Percentiles rank a stretch among this genome's conserved stretches.
Evolutionary conservation across 2,888 invertebrate genomes (phyloP).

Genomic region (Plebejus anna): DNA sequence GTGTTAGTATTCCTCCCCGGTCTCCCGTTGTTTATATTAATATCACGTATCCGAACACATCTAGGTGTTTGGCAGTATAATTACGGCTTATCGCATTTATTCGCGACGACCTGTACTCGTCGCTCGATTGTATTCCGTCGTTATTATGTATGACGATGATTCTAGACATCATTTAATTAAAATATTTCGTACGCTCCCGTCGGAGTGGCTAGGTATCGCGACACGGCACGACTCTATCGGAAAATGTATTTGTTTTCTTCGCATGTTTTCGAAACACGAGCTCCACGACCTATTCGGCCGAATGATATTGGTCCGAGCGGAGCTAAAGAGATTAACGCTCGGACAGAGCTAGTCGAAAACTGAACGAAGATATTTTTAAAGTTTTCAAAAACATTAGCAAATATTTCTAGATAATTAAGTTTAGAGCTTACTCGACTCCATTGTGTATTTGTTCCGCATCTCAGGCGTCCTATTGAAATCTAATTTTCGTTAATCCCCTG

Average conservation of each 20-base stretch:
- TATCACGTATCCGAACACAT: constrained; percentile 40
- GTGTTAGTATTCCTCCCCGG: constrained; percentile 37
- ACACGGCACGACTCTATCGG: background rate
- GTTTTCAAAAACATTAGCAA: constrained; percentile 16
- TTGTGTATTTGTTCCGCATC: constrained; percentile 64
- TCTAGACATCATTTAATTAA: constrained; percentile 18
- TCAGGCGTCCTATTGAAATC: constrained; percentile 78
- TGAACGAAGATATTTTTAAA: background rate
- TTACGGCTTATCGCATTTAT: constrained; percentile 37
- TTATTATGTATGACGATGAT: constrained; percentile 23
- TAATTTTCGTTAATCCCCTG: constrained; percentile 75
- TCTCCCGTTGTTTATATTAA: constrained; percentile 37
- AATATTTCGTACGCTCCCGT: constrained; percentile 14
- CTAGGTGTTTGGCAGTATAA: constrained; percentile 35
- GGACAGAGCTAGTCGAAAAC: constrained; percentile 1
- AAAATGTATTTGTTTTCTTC: constrained; percentile 15
- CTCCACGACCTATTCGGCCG: background rate
- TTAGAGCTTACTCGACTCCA: constrained; percentile 54
- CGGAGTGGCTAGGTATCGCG: constrained; percentile 2
- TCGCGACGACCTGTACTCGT: constrained; percentile 20
- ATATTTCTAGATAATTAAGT: constrained; percentile 19
- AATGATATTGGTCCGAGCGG: background rate
- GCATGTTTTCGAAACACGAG: background rate
- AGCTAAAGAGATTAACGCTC: constrained; percentile 17
- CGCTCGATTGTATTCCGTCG: constrained; percentile 18